These are phyloP conservation scores for Pristionchus fissidentatus DNA, from an alignment of 2,888 invertebrate genomes.

Conservation along the genomic window DNA sequence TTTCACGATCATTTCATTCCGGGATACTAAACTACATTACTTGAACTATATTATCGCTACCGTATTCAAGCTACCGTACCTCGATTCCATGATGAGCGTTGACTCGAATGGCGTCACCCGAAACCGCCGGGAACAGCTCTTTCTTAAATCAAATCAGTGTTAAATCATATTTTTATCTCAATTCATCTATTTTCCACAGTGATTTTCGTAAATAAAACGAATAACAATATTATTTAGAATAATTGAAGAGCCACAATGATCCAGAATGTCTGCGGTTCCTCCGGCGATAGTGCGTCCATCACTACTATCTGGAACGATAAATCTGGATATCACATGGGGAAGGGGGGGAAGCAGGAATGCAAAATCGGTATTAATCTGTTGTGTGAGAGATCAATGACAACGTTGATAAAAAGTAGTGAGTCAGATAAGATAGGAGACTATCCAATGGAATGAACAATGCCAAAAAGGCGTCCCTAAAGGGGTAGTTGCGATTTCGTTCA, in stretches of 20 bases:
- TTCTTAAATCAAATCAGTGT: conserved; percentile 21
- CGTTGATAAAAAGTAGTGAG: neutral
- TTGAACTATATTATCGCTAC: neutral
- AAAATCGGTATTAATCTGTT: neutral
- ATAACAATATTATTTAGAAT: too few species aligned
- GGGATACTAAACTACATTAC: neutral
- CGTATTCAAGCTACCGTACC: neutral
- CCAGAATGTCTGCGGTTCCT: conserved; percentile 5
- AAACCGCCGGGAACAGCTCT: conserved; percentile 16
- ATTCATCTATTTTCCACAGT: too few species aligned
- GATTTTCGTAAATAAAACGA: too few species aligned
- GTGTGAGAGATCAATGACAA: neutral
- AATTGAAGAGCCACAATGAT: neutral
- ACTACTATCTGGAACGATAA: too few species aligned
- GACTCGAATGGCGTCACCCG: neutral
- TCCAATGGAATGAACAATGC: too few species aligned
- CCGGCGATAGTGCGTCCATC: neutral
- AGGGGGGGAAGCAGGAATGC: neutral
- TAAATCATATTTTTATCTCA: too few species aligned
- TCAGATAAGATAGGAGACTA: too few species aligned
- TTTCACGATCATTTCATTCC: neutral
- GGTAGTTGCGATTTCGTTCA: too few species aligned
- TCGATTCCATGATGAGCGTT: neutral
- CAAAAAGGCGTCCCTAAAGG: too few species aligned
- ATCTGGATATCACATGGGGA: too few species aligned